Evolutionary conservation across 2,797 vertebrate genomes (phyloP).

Genomic region (Caiman crocodilus): DNA sequence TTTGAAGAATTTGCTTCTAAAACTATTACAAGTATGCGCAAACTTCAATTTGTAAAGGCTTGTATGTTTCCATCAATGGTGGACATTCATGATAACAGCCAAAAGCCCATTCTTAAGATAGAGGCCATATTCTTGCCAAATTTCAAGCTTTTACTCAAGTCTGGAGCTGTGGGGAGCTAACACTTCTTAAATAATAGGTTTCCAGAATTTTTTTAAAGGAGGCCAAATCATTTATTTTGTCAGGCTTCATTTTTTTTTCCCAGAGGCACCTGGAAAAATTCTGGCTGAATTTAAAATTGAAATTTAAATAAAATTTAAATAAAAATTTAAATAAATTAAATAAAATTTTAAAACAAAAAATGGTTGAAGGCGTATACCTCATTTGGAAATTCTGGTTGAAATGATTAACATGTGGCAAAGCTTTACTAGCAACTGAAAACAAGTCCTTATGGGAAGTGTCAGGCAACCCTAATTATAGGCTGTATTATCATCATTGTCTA

Average conservation of each 20-base stretch:
- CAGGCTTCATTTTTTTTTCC: neutral
- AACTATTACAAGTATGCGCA: neutral
- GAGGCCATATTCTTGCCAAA: neutral
- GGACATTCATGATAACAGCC: neutral
- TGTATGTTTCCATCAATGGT: neutral
- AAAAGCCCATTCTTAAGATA: neutral
- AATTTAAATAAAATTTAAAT: too few species aligned
- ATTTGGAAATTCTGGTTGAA: neutral
- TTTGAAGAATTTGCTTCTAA: neutral
- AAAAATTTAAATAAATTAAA: too few species aligned
- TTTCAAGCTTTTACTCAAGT: neutral
- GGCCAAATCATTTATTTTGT: neutral
- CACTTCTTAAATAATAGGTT: neutral
- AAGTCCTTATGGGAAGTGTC: neutral
- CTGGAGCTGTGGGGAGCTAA: neutral
- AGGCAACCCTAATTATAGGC: neutral
- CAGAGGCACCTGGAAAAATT: neutral
- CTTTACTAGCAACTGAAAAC: neutral
- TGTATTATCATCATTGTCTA: neutral
- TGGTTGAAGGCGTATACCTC: accelerated
- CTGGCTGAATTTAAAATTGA: too few species aligned
- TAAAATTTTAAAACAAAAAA: accelerated
- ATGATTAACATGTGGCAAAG: neutral
- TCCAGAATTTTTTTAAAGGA: neutral
- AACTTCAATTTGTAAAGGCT: neutral